phyloP scores from a whole-genome alignment of 2,888 invertebrate genomes.

The Nemapogon koenigi region DNA sequence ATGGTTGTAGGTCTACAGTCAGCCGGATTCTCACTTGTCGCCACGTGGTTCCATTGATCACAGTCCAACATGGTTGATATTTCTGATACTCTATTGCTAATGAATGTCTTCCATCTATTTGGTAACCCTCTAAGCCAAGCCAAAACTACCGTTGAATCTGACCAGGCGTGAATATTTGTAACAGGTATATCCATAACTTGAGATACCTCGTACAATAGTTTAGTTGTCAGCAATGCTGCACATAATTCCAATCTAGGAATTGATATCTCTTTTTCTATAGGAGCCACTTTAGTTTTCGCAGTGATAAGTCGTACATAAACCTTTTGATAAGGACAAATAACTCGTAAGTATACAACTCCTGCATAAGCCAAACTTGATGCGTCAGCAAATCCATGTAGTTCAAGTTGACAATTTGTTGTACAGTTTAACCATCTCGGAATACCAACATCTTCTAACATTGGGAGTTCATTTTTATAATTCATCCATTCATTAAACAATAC shows the following conservation, averaged over 20 bases:
- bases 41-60: constrained; percentile 19
- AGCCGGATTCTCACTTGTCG: constrained; percentile 19
- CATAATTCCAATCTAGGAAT: constrained; percentile 19
- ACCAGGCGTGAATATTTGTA: constrained; percentile 15
- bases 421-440: constrained; percentile 16
- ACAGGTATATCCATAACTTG: constrained; percentile 12
- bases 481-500: constrained; percentile 14
- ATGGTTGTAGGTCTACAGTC: constrained; percentile 18
- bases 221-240: constrained; percentile 12
- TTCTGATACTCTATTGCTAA: constrained; percentile 19
- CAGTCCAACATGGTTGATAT: constrained; percentile 16
- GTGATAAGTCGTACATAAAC: constrained; percentile 13
- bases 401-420: constrained; percentile 1
- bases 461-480: constrained; percentile 11
- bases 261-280: constrained; percentile 15
- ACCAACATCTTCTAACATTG: constrained; percentile 7
- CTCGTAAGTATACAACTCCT: constrained; percentile 16
- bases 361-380: constrained; percentile 17
- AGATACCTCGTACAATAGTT: constrained; percentile 7
- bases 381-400: constrained; percentile 18
- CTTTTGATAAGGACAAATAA: not conserved
- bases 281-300: constrained; percentile 18
- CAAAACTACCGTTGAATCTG: constrained; percentile 21
- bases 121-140: constrained; percentile 20
- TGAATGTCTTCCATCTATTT: constrained; percentile 19